Conservation (phyloP, 1,140 invertebrate species). For the Leptestheria dahalacensis region DNA sequence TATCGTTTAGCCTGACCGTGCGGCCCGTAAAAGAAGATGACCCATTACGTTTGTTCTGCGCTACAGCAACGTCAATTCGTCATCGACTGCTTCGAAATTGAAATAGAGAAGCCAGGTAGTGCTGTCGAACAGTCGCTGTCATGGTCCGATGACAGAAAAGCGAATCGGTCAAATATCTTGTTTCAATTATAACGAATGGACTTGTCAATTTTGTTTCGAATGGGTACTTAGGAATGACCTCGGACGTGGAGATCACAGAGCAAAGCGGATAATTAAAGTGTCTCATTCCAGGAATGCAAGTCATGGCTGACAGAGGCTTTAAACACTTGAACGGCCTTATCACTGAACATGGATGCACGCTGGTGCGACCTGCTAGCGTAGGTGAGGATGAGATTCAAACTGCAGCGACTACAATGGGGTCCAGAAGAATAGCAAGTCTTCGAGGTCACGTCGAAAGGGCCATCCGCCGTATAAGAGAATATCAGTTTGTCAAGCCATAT, state of each 20-base stretch:
- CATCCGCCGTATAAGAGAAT: conserved; percentile 27
- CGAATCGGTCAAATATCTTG: conserved; percentile 33
- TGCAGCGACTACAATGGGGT: conserved; percentile 25
- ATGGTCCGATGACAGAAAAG: conserved; percentile 34
- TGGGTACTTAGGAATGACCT: conserved; percentile 27
- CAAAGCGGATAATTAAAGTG: conserved; percentile 23
- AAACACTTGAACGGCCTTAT: conserved; percentile 25
- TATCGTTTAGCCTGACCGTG: neutral
- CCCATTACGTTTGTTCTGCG: neutral
- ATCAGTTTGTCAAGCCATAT: conserved; percentile 26
- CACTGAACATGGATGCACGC: conserved; percentile 19
- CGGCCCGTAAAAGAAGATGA: neutral
- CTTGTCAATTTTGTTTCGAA: conserved; percentile 29
- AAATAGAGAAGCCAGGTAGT: conserved; percentile 29
- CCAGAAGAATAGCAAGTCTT: conserved; percentile 29
- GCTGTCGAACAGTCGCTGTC: conserved; percentile 27
- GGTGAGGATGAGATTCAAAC: conserved; percentile 14
- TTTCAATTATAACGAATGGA: conserved; percentile 30
- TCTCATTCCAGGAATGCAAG: conserved; percentile 18
- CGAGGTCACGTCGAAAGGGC: conserved; percentile 29
- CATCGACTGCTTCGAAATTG: conserved; percentile 30
- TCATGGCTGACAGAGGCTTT: conserved; percentile 29
- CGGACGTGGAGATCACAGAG: conserved; percentile 26
- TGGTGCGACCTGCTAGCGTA: conserved; percentile 30
- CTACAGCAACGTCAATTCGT: conserved; percentile 20